These are phyloP conservation scores for Cataglyphis cursor DNA, from an alignment of 2,888 invertebrate species.

Conservation along the genomic window DNA sequence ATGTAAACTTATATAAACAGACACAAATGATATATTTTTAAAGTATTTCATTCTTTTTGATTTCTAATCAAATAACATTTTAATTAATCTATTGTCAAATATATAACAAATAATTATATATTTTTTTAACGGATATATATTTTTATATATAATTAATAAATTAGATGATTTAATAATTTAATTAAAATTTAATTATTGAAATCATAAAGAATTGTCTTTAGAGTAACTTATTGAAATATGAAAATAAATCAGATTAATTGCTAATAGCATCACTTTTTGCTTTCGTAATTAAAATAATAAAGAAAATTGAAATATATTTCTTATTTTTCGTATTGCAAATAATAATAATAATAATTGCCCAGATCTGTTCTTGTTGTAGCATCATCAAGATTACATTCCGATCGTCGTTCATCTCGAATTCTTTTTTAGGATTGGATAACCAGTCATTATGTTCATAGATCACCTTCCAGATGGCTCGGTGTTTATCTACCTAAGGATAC, in stretches of 20 bases:
- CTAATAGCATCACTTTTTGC: not conserved
- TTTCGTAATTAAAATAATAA: not conserved
- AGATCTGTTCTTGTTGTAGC: constrained; percentile 52
- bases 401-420: constrained; percentile 37
- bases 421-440: constrained; percentile 45
- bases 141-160: not conserved
- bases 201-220: constrained; percentile 1
- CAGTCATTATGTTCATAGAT: constrained; percentile 52
- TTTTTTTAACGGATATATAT: not conserved
- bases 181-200: constrained; percentile 6
- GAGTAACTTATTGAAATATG: not conserved
- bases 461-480: constrained; percentile 52
- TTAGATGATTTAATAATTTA: not conserved
- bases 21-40: not conserved
- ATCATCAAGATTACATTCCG: constrained; percentile 37
- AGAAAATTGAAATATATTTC: not conserved
- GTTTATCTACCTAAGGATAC: constrained; percentile 51
- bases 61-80: not conserved
- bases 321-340: constrained; percentile 23
- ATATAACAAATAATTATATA: not conserved
- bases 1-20: not conserved
- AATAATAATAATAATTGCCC: constrained; percentile 44
- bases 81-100: constrained; percentile 17
- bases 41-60: constrained; percentile 7
- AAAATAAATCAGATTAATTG: not conserved